Base-by-base conservation (phyloP, 2,113 vertebrate genomes). In the Pyxicephalus adspersus region DNA sequence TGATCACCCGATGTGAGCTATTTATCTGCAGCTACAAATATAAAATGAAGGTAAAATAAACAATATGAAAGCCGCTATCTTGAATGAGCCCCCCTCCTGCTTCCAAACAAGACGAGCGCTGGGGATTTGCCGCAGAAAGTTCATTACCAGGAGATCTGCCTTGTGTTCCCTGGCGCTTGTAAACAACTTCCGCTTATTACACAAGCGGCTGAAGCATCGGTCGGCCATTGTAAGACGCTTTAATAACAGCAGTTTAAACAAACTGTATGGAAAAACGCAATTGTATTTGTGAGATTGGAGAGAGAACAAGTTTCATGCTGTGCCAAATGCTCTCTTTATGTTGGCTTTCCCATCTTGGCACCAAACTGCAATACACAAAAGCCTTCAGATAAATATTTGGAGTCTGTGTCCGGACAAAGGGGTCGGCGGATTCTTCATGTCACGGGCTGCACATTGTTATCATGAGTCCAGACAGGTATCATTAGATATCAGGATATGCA, bases 211-310 rank as follows among this genome's bases (percentile, higher is more conserved):
- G 22, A 17, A 2, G 72, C 72, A 13, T 23, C 26, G 11, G 11
- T 29, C 63, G 18, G 5, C 63, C 15, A 26, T 31, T 26, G 8
- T 8, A 25, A 5, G 22, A 19, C 7, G 64, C 18, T 79, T 50
- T 68, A 58, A 25, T 60, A 34, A 45, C 52, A 31, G 28, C 75
- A 18, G 52, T 55, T 79, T 58, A 79, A 78, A 68, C 58, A 68
- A 79, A 79, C 52, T 45, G 64, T 8, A 15, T 55, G 26, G n/a
- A 28, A 51, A 19, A 77, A 67, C 65, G 16, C 31, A 22, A 58
- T 16, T 52, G 31, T 65, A 57, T 79, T 79, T 68, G 64, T 58
- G 52, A 58, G 31, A 79, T 68, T 52, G 55, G n/a, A 22, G 25
- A 45, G 15, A 29, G 74, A 76, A 76, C 23, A 28, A 52, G 60